Percentiles rank a stretch among this genome's conserved stretches.
These are phyloP conservation scores for Nematostella vectensis DNA, from an alignment of 92 coral and sea anemone species.

Conservation along the genomic window DNA sequence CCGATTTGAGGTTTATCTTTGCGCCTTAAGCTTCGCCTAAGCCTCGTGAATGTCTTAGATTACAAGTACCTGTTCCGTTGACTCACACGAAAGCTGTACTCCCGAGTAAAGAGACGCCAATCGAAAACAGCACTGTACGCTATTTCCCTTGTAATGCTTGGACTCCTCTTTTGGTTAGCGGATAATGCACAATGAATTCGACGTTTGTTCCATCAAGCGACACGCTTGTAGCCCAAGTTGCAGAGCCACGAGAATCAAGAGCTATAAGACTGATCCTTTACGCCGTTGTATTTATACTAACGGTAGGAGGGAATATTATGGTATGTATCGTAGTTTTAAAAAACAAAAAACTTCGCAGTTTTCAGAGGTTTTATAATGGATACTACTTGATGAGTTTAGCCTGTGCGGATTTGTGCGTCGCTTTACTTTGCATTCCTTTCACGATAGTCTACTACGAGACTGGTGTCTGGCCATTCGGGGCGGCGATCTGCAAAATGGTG, in stretches of 20 bases:
- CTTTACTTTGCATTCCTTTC: slow-evolving; percentile 43
- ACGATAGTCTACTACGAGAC: slow-evolving; percentile 50
- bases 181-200: not conserved
- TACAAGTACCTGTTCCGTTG: too few relatives aligned
- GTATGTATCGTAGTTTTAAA: slow-evolving; percentile 42
- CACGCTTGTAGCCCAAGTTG: slow-evolving; percentile 6
- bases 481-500: slow-evolving; percentile 37
- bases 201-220: not conserved
- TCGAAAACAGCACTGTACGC: too few relatives aligned
- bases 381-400: slow-evolving; percentile 52
- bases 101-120: too few relatives aligned
- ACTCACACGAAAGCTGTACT: too few relatives aligned
- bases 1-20: too few relatives aligned
- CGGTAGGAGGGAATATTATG: slow-evolving; percentile 42
- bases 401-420: slow-evolving; percentile 48
- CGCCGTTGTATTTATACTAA: slow-evolving; percentile 35
- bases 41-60: too few relatives aligned
- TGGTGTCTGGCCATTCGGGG: slow-evolving; percentile 53
- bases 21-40: too few relatives aligned
- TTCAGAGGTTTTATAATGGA: slow-evolving; percentile 47
- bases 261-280: slow-evolving; percentile 35
- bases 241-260: slow-evolving; percentile 34
- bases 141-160: too few relatives aligned
- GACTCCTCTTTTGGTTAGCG: too few relatives aligned
- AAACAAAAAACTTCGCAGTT: slow-evolving; percentile 47